A percentile compares a stretch with the other conserved stretches of the same genome.
These are phyloP conservation scores for Cydia strobilella DNA, from an alignment of 1,140 invertebrate species.

Conservation along the genomic window DNA sequence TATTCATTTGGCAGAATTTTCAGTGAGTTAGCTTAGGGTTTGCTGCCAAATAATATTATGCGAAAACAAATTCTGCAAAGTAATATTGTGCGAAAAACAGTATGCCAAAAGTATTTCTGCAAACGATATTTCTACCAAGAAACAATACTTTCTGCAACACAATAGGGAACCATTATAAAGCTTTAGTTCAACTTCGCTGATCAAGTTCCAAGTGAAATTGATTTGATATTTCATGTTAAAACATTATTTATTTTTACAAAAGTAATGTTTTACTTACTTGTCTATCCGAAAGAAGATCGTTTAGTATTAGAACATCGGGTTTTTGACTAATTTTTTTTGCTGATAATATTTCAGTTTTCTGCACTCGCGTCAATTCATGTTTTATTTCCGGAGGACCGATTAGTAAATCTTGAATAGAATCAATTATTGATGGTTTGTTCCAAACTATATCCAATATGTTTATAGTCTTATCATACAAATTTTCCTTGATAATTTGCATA, in stretches of 20 bases:
- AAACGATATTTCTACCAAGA: too few species aligned
- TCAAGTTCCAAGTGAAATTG: too few species aligned
- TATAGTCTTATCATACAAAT: background rate
- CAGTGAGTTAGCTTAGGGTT: too few species aligned
- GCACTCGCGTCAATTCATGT: background rate
- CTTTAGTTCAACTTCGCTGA: too few species aligned
- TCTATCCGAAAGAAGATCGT: slow-evolving; percentile 32
- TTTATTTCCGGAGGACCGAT: background rate
- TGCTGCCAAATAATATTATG: too few species aligned
- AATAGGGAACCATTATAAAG: too few species aligned
- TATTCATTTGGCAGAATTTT: too few species aligned
- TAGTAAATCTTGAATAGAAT: background rate
- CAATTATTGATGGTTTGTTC: background rate
- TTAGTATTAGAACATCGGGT: slow-evolving; percentile 19
- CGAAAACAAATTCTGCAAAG: too few species aligned
- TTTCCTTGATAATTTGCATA: slow-evolving; percentile 1
- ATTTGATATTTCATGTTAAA: too few species aligned
- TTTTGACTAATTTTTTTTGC: background rate
- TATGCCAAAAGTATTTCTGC: too few species aligned
- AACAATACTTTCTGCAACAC: too few species aligned
- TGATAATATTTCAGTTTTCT: background rate
- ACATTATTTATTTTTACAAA: background rate
- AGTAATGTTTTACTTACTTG: slow-evolving; percentile 11
- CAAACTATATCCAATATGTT: background rate
- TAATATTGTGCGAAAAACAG: too few species aligned